Evolutionary conservation across 2,113 vertebrate genomes (phyloP).

Genomic region (Ceyx cyanopectus): DNA sequence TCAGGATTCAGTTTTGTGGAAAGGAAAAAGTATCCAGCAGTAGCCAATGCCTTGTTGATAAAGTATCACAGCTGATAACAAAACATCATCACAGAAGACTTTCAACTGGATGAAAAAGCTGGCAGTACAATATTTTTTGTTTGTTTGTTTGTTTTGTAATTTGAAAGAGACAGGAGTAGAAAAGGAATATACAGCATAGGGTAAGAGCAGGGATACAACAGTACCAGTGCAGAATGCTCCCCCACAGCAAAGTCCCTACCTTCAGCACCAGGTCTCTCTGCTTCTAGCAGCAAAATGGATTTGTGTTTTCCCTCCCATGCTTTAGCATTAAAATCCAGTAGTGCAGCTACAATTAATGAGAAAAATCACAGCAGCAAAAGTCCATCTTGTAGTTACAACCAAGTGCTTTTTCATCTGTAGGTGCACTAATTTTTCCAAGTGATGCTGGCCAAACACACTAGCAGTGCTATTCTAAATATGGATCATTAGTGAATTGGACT

Average conservation of each 20-base stretch:
- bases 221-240: background rate
- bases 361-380: background rate
- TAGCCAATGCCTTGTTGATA: background rate
- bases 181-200: background rate
- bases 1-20: constrained; percentile 19
- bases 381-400: background rate
- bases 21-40: constrained; percentile 14
- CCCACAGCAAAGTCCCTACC: background rate
- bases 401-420: accelerated
- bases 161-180: background rate
- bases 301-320: accelerated
- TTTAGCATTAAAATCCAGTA: background rate
- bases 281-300: background rate
- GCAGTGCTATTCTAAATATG: background rate
- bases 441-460: background rate
- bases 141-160: too few relatives aligned
- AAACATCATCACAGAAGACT: background rate
- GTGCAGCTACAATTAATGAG: background rate
- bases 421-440: background rate
- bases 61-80: background rate
- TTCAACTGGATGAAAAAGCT: background rate
- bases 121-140: background rate
- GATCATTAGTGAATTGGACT: background rate
- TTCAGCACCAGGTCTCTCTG: background rate
- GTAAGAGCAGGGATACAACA: background rate